Conservation (phyloP, 2,888 invertebrate species). For the Cecidostiba fungosa region DNA sequence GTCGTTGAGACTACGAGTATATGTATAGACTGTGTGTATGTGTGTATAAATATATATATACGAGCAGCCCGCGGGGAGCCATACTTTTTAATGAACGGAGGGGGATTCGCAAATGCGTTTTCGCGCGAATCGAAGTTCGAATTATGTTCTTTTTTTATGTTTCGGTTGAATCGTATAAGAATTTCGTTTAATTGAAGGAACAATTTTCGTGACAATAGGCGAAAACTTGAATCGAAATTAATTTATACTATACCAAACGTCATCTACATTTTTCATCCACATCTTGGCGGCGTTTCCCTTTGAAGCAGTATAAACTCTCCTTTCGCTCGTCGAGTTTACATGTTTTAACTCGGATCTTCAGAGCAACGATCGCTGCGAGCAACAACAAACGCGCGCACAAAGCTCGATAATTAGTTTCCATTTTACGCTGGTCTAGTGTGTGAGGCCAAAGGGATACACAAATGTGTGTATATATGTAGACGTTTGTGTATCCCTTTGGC, state of each 20-base stretch:
- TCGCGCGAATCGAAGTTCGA: slow-evolving; percentile 26
- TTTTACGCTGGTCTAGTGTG: not conserved
- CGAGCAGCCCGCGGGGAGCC: slow-evolving; percentile 4
- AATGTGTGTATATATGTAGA: not conserved
- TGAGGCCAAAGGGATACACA: not conserved
- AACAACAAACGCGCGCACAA: not conserved
- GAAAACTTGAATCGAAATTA: too few species aligned
- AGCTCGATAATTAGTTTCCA: not conserved
- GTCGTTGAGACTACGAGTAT: not conserved
- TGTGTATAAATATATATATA: not conserved
- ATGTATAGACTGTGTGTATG: not conserved
- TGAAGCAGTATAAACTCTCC: not conserved
- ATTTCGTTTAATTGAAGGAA: too few species aligned
- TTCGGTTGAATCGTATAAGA: too few species aligned
- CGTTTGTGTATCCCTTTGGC: not conserved
- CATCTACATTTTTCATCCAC: too few species aligned
- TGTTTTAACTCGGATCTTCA: not conserved
- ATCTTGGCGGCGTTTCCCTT: not conserved
- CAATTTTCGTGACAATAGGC: too few species aligned
- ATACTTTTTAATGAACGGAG: not conserved
- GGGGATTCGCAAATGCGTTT: slow-evolving; percentile 17
- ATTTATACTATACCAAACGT: too few species aligned
- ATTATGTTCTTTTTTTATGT: not conserved
- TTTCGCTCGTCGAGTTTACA: not conserved
- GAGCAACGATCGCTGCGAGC: not conserved